Evolutionary conservation across 1,140 invertebrate species (phyloP).

Genomic region (Bombus polaris): DNA sequence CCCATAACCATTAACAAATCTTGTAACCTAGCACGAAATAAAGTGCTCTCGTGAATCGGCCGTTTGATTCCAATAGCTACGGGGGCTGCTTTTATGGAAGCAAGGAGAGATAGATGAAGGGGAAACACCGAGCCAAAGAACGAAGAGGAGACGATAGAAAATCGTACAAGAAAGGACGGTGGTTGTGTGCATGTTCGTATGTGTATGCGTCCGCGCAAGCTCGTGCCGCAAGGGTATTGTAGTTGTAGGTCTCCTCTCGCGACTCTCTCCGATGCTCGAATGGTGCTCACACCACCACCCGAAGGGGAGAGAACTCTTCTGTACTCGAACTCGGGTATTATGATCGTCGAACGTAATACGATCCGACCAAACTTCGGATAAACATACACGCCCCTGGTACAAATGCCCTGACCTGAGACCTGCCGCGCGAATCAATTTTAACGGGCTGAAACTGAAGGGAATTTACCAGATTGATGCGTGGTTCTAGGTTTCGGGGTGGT

Average conservation of each 20-base stretch:
- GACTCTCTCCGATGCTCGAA: conserved; percentile 42
- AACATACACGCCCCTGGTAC: conserved; percentile 45
- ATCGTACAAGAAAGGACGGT: conserved; percentile 34
- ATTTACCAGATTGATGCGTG: conserved; percentile 21
- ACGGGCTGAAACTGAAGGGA: conserved; percentile 22
- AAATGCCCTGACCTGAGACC: neutral
- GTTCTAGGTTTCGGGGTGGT: neutral
- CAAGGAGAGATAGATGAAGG: neutral
- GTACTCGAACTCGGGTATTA: conserved; percentile 48
- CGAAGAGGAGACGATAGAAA: neutral
- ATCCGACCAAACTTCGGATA: conserved; percentile 50
- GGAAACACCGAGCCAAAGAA: neutral
- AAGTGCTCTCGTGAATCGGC: conserved; percentile 65
- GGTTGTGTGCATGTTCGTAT: neutral
- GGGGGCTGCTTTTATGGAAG: conserved; percentile 52
- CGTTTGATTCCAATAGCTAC: conserved; percentile 65
- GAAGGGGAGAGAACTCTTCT: conserved; percentile 31
- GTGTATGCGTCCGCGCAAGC: neutral
- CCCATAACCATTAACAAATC: conserved; percentile 73
- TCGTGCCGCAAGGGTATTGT: conserved; percentile 59
- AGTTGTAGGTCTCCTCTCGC: conserved; percentile 42
- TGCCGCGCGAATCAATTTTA: conserved; percentile 35
- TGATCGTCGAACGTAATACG: conserved; percentile 54
- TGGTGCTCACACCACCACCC: neutral
- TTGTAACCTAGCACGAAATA: conserved; percentile 69